A percentile compares a stretch with the other conserved stretches of the same genome.
These are phyloP conservation scores for Gobio occitaniae DNA, from an alignment of 2,797 vertebrate species.

Conservation along the genomic window DNA sequence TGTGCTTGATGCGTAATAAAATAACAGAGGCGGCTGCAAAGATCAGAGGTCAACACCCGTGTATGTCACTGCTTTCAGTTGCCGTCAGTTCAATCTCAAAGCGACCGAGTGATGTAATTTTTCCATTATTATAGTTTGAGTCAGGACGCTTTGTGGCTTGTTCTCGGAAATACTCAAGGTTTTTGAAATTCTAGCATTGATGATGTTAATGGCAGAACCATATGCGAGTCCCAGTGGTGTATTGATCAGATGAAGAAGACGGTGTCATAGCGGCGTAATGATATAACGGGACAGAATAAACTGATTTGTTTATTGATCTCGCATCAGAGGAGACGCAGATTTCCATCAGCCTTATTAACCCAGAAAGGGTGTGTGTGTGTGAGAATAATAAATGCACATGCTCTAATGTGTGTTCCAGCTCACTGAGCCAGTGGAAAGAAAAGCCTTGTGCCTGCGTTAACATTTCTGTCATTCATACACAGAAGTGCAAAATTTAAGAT, in stretches of 20 bases:
- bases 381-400: background rate
- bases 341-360: conserved; percentile 37
- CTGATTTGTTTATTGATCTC: conserved; percentile 43
- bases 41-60: background rate
- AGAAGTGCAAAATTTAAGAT: conserved; percentile 78
- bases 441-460: conserved; percentile 52
- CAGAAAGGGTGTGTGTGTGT: background rate
- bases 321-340: conserved; percentile 18
- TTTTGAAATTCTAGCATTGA: conserved; percentile 44
- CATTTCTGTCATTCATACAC: conserved; percentile 74
- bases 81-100: conserved; percentile 32
- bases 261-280: conserved; percentile 18
- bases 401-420: conserved; percentile 11
- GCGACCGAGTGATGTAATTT: conserved; percentile 9
- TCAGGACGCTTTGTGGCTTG: conserved; percentile 17
- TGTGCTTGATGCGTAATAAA: background rate
- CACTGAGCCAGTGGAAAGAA: conserved; percentile 24
- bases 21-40: background rate
- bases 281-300: conserved; percentile 40
- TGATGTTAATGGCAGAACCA: conserved; percentile 34
- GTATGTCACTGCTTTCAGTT: conserved; percentile 18
- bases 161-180: conserved; percentile 36
- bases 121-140: conserved; percentile 30
- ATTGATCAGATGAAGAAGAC: conserved; percentile 40
- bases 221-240: conserved; percentile 12